Percentiles rank a stretch among this genome's conserved stretches.
phyloP scores from a whole-genome alignment of 37 sponge, comb jelly and placozoan genomes.

The Axinella damicornis region DNA sequence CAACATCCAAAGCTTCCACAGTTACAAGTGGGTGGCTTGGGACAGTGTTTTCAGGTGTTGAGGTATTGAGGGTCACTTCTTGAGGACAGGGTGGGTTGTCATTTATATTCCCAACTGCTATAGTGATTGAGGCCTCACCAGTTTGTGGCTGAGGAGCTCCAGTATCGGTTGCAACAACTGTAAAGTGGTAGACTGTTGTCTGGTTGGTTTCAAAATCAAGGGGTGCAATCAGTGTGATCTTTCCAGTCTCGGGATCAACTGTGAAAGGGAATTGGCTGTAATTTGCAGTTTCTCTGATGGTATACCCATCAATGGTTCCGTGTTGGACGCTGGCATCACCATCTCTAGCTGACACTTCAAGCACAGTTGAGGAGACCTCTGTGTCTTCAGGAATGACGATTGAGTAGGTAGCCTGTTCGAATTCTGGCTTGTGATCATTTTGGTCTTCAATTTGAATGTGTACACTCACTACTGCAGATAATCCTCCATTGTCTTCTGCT shows the following conservation, averaged over 20 bases:
- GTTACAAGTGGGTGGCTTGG: conserved; percentile 24
- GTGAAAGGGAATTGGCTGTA: conserved; percentile 35
- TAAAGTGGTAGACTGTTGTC: conserved; percentile 8
- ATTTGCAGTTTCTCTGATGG: neutral
- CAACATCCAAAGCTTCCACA: conserved; percentile 6
- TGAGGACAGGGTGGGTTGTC: conserved; percentile 56
- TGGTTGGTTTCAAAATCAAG: conserved; percentile 48
- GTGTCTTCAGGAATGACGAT: conserved; percentile 40
- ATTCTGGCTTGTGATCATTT: conserved; percentile 62
- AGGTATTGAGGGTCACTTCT: neutral
- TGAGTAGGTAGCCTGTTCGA: conserved; percentile 2
- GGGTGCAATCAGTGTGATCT: conserved; percentile 31
- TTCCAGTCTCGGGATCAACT: conserved; percentile 47
- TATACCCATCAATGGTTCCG: conserved; percentile 27
- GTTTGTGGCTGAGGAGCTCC: conserved; percentile 31
- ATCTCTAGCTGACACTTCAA: conserved; percentile 41
- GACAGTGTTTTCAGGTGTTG: conserved; percentile 30
- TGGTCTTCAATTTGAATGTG: conserved; percentile 20
- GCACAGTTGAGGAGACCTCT: conserved; percentile 9
- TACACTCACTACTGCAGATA: conserved; percentile 20
- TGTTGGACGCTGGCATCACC: conserved; percentile 17
- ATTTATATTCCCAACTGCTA: conserved; percentile 50
- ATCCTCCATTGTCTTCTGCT: conserved; percentile 50
- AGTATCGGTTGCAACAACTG: conserved; percentile 56
- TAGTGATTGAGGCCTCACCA: conserved; percentile 24